Evolutionary conservation across 2,888 invertebrate genomes (phyloP), one percentile per base, ranked within the genome.

Genomic region (Hypsopygia costalis): DNA sequence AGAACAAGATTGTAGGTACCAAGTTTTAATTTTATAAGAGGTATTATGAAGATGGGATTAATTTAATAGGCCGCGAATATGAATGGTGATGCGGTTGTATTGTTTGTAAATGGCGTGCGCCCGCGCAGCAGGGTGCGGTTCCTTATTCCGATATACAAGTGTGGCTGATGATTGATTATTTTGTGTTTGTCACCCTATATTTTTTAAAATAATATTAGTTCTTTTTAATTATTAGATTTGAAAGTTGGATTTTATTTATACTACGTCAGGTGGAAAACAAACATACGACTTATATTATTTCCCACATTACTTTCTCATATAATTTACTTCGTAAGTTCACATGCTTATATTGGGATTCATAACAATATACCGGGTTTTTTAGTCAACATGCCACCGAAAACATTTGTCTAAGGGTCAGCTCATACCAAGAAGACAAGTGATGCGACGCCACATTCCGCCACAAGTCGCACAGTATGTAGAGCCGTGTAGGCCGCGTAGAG

Each of bases 101-200:
- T 81, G 81, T 82, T 81, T 82, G 81, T 81, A 73, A 82, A 79
- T 81, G 58, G 60, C 69, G 55, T 60, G 69, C 66, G 71, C 56
- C 58, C 51, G 68, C 79, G 62, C 74, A 59, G 67, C 69, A 61
- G 79, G 77, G 74, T 55, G 65, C 63, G 69, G 56, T 58, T 46
- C 50, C 63, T 61, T 59, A 60, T 64, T 61, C 63, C 58, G 60
- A 62, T 58, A 60, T 58, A 62, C 64, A 60, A 58, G 53, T 61
- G 57, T 57, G 56, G 50, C n/a, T n/a, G 20, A 41, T 34, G 36
- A 45, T 51, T 40, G 22, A 36, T 51, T 51, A 33, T 39, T 38
- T 51, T 54, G 43, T 53, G 46, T 54, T 50, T 48, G 51, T 56
- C 58, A 54, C 51, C 16, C n/a, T n/a, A n/a, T n/a, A n/a, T n/a